Evolutionary conservation across 2,888 invertebrate species (phyloP), one percentile per base, ranked within the genome.

Genomic region (Thymelicus acteon): DNA sequence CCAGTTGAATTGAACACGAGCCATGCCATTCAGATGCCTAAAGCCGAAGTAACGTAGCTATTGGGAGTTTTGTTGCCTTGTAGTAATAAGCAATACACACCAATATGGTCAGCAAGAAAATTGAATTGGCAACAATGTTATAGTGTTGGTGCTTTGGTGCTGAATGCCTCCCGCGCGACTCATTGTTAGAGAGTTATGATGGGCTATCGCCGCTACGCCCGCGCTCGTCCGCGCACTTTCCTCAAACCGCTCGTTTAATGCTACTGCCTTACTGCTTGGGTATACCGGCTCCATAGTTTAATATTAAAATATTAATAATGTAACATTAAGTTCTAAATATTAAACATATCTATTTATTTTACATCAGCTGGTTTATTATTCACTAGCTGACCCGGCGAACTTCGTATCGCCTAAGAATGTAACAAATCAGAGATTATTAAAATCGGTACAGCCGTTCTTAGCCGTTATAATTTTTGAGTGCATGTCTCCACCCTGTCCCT

Each of bases 51-150:
- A 62, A 62, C 68, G 62, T 48, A 69, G 57, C 62, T 69, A 62
- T 62, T 57, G 47, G 57, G 62, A 69, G 63, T 63, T 63, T 63
- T 63, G 69, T 40, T 57, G 63, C 58, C 69, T 58, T 58, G 48
- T 58, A 44, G 74, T 82, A 79, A 80, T 80, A 82, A 83, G 83
- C 84, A 83, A 87, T 83, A 76, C 72, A 72, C 60, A 81, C 81
- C 84, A 84, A 86, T 90, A 88, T 81, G 86, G 89, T 88, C 87
- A 89, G 89, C 86, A 88, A 89, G 90, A 91, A 91, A 91, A 92
- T 92, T 91, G 90, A 91, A 92, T 91, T 89, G 87, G 84, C 79
- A 77, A 76, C 78, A 76, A 82, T 84, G 84, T 84, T 82, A 83
- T 83, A 78, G 86, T 79, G 83, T 75, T 79, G 83, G 86, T 84